Evolutionary conservation across 2,888 invertebrate genomes (phyloP).

Genomic region (Melitaea athalia): DNA sequence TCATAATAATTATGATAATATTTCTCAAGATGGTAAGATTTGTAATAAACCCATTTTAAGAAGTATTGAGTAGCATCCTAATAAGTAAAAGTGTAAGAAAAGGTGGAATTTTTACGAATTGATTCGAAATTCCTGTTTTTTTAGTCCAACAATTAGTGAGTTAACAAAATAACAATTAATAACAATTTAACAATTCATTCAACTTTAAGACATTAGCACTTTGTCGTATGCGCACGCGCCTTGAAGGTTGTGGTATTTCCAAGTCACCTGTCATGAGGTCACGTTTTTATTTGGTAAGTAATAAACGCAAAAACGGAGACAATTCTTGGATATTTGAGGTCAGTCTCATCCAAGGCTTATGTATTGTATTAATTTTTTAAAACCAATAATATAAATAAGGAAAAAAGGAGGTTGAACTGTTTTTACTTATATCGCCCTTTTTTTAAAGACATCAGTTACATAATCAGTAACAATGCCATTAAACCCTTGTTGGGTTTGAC

Average conservation of each 20-base stretch:
- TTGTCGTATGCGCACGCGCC: slow-evolving; percentile 2
- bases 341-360: slow-evolving; percentile 32
- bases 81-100: too few relatives aligned
- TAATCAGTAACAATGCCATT: too few relatives aligned
- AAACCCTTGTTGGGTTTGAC: too few relatives aligned
- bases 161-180: too few relatives aligned
- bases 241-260: slow-evolving; percentile 41
- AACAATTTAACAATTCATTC: background rate
- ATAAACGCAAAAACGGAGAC: slow-evolving; percentile 35
- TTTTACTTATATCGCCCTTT: background rate
- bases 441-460: too few relatives aligned
- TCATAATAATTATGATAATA: too few relatives aligned
- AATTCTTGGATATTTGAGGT: slow-evolving; percentile 36
- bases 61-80: too few relatives aligned
- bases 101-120: too few relatives aligned
- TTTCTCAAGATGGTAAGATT: too few relatives aligned
- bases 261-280: slow-evolving; percentile 41
- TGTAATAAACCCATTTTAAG: too few relatives aligned
- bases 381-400: background rate
- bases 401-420: background rate
- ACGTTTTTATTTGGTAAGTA: slow-evolving; percentile 34
- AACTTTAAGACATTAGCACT: background rate
- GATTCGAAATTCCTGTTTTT: too few relatives aligned
- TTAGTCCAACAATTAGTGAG: too few relatives aligned
- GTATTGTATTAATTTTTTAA: slow-evolving; percentile 13